Evolutionary conservation across 2,888 invertebrate species (phyloP).

Genomic region (Eupsilia transversa): DNA sequence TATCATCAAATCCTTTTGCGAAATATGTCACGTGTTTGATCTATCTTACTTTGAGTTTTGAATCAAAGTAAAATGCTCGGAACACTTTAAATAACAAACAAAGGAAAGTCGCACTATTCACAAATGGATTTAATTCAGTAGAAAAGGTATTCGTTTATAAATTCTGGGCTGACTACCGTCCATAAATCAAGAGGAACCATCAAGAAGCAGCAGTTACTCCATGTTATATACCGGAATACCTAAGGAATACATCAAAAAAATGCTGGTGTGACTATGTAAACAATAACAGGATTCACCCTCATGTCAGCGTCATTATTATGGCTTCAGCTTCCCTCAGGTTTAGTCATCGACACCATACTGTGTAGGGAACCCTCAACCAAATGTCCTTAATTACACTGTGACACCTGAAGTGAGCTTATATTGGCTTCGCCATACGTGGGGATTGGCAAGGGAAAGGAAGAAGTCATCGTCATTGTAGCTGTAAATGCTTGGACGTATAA

Average conservation of each 20-base stretch:
- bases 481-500: background rate
- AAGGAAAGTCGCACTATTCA: background rate
- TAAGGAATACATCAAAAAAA: constrained; percentile 55
- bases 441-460: constrained; percentile 34
- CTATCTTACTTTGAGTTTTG: background rate
- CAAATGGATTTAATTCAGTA: background rate
- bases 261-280: constrained; percentile 68
- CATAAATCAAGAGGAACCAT: background rate
- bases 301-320: constrained; percentile 79
- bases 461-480: background rate
- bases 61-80: background rate
- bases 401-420: constrained; percentile 66
- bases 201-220: background rate
- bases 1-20: constrained; percentile 51
- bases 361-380: constrained; percentile 73
- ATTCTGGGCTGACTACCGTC: background rate
- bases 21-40: constrained; percentile 46
- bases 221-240: constrained; percentile 51
- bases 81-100: background rate
- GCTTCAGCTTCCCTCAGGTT: constrained; percentile 86
- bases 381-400: constrained; percentile 75
- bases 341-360: constrained; percentile 87
- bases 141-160: background rate
- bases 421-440: constrained; percentile 38
- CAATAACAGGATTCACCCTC: constrained; percentile 86